phyloP scores from a whole-genome alignment of 35 echinoderm and acorn worm species.

The Lytechinus pictus region DNA sequence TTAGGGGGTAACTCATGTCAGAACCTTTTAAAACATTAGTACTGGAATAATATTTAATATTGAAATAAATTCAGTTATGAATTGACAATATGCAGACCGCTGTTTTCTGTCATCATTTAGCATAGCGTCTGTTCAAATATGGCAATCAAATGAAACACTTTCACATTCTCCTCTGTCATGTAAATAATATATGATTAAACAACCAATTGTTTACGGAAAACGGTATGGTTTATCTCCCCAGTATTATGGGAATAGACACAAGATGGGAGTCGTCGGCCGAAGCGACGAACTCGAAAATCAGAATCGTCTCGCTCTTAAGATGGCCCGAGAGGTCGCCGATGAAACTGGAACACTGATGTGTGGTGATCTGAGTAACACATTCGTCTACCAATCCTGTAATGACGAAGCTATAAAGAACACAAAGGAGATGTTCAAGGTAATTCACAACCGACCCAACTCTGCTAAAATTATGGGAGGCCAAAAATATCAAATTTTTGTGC shows the following conservation, averaged over 20 bases:
- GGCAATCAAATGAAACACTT: no score
- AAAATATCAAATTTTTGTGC: no score
- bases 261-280: conserved; percentile 74
- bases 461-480: no score
- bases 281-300: conserved; percentile 74
- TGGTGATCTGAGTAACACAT: conserved; percentile 78
- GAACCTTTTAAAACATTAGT: no score
- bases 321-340: conserved; percentile 66
- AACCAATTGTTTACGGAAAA: not conserved
- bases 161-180: no score
- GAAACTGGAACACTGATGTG: conserved; percentile 76
- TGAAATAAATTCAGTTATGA: no score
- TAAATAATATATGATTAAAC: no score
- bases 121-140: no score
- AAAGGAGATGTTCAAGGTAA: conserved; percentile 62
- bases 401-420: conserved; percentile 53
- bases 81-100: no score
- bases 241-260: conserved; percentile 90
- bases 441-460: not conserved
- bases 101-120: no score
- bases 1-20: no score
- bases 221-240: conserved; percentile 11
- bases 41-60: no score
- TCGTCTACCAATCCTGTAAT: conserved; percentile 51
- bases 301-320: conserved; percentile 67